A percentile compares a stretch with the other conserved stretches of the same genome.
Evolutionary conservation across 2,113 vertebrate genomes (phyloP).

Genomic region (Lates calcarifer): DNA sequence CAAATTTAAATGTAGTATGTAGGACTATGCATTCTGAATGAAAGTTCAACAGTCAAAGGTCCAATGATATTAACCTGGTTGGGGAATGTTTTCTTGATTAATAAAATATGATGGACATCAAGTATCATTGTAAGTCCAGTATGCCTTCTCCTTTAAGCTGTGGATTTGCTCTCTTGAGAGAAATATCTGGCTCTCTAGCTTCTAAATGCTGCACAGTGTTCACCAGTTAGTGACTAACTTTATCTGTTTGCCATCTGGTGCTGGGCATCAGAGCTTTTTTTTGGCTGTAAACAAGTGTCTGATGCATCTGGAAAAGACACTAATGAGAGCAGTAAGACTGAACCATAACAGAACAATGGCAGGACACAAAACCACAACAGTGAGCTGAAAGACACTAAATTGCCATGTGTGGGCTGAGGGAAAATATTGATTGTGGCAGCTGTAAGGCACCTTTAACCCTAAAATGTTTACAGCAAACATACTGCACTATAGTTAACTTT

Average conservation of each 20-base stretch:
- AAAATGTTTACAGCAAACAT: not conserved
- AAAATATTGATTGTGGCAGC: not conserved
- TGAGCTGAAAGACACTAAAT: too few species aligned
- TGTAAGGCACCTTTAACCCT: not conserved
- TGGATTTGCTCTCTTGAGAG: not conserved
- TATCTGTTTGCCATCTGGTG: not conserved
- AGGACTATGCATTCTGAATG: too few species aligned
- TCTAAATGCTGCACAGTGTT: not conserved
- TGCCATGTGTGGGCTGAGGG: not conserved
- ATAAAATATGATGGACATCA: not conserved
- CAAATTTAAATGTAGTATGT: not conserved
- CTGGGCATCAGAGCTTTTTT: too few species aligned
- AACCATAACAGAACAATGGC: too few species aligned
- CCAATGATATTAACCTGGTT: not conserved
- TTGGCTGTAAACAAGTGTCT: too few species aligned
- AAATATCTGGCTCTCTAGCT: not conserved
- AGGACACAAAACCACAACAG: too few species aligned
- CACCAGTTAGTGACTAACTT: not conserved
- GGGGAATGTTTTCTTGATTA: too few species aligned
- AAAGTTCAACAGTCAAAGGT: too few species aligned
- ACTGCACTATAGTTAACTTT: not conserved
- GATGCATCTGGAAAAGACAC: too few species aligned
- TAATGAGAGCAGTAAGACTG: too few species aligned
- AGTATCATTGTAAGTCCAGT: not conserved
- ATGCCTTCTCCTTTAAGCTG: not conserved